phyloP scores from a whole-genome alignment of 2,888 invertebrate genomes.

The Drosophila robusta region DNA sequence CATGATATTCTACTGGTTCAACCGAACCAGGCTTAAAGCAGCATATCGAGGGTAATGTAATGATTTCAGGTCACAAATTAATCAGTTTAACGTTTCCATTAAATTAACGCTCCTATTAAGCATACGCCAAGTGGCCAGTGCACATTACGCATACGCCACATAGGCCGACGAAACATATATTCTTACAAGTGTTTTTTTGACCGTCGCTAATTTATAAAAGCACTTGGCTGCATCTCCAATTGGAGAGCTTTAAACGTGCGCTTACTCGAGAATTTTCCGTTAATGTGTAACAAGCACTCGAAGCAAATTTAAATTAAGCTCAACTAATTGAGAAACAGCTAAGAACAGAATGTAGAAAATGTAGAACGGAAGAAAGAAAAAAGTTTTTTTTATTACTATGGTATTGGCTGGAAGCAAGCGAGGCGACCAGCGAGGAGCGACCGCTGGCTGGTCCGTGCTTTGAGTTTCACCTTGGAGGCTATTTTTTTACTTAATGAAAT shows the following conservation, averaged over 20 bases:
- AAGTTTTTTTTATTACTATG: slow-evolving; percentile 46
- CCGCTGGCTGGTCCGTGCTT: slow-evolving; percentile 13
- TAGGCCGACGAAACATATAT: slow-evolving; percentile 6
- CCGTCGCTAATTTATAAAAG: slow-evolving; percentile 56
- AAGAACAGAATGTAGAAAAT: slow-evolving; percentile 15
- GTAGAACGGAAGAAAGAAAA: slow-evolving; percentile 12
- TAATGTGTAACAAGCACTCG: slow-evolving; percentile 71
- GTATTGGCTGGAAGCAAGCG: slow-evolving; percentile 23
- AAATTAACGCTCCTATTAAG: slow-evolving; percentile 11
- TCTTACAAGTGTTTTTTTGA: slow-evolving; percentile 27
- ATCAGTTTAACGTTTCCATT: neutral
- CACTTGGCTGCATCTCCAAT: slow-evolving; percentile 33
- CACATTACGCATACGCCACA: slow-evolving; percentile 24
- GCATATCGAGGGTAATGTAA: neutral
- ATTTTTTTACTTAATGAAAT: slow-evolving; percentile 79
- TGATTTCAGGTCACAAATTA: neutral
- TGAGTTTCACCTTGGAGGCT: slow-evolving; percentile 53
- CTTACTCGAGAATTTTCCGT: slow-evolving; percentile 52
- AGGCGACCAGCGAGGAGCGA: neutral
- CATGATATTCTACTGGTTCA: too few relatives aligned
- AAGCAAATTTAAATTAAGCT: slow-evolving; percentile 78
- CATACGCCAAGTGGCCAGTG: slow-evolving; percentile 10
- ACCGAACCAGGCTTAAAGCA: too few relatives aligned
- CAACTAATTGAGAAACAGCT: slow-evolving; percentile 64
- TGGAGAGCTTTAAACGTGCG: slow-evolving; percentile 50